Percentiles rank a stretch among this genome's conserved stretches.
phyloP scores from a whole-genome alignment of 2,113 vertebrate species.

The Triplophysa dalaica region DNA sequence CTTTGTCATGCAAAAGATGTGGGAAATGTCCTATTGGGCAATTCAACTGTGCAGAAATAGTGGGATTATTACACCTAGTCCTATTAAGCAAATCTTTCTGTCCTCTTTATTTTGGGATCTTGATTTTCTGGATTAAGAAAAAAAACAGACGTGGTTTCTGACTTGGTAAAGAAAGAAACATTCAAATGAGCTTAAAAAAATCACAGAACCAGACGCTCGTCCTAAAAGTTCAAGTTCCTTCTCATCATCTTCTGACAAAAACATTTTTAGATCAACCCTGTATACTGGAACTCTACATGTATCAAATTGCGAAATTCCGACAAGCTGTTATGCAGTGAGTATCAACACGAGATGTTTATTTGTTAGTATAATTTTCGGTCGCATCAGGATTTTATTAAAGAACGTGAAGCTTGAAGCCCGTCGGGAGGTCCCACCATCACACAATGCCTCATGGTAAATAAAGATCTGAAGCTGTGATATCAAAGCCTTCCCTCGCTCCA shows the following conservation, averaged over 20 bases:
- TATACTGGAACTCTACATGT: not conserved
- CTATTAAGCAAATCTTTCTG: no score
- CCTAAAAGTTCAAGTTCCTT: not conserved
- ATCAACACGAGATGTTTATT: constrained; percentile 32
- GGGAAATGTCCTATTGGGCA: no score
- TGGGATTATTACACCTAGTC: no score
- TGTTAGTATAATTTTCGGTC: constrained; percentile 23
- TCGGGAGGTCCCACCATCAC: constrained; percentile 10
- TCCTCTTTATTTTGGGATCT: no score
- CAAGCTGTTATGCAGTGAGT: not conserved
- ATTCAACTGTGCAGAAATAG: no score
- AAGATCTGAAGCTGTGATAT: constrained; percentile 56
- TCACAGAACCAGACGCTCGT: not conserved
- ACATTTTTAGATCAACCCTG: not conserved
- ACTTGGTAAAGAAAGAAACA: not conserved
- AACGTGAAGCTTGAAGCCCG: constrained; percentile 26
- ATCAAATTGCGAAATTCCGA: constrained; percentile 8
- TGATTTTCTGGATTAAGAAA: no score
- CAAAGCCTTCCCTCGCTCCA: constrained; percentile 36
- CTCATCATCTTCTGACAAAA: not conserved
- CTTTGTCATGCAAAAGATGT: no score
- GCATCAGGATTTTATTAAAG: not conserved
- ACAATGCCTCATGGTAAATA: constrained; percentile 49
- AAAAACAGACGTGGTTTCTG: no score
- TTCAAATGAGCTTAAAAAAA: not conserved